phyloP scores from a whole-genome alignment of 2,888 invertebrate species.

The Aleiodes alternator region DNA sequence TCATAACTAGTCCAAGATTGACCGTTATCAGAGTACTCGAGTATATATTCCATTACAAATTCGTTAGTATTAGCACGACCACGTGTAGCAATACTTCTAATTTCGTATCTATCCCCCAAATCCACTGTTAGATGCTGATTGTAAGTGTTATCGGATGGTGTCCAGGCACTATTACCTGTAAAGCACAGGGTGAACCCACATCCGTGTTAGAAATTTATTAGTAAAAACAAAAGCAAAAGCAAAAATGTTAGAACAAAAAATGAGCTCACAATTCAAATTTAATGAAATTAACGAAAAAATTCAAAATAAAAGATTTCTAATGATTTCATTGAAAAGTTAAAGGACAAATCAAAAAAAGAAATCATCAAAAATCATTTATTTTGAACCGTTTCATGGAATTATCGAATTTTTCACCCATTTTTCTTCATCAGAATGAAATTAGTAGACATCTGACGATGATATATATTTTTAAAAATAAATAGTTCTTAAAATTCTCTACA shows the following conservation, averaged over 20 bases:
- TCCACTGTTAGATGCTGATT: constrained; percentile 92
- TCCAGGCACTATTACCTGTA: constrained; percentile 88
- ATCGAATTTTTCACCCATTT: too few relatives aligned
- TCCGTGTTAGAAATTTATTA: constrained; percentile 53
- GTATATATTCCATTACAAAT: constrained; percentile 92
- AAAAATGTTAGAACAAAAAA: neutral
- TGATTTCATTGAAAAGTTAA: too few relatives aligned
- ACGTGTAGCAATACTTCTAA: constrained; percentile 89
- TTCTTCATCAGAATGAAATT: too few relatives aligned
- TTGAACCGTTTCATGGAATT: too few relatives aligned
- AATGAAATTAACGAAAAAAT: neutral
- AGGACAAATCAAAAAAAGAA: too few relatives aligned
- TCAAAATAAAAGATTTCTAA: too few relatives aligned
- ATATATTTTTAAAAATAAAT: too few relatives aligned
- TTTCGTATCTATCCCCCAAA: constrained; percentile 84
- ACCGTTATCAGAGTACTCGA: constrained; percentile 94
- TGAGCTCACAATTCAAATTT: too few relatives aligned
- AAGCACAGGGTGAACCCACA: constrained; percentile 67
- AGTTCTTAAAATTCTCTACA: too few relatives aligned
- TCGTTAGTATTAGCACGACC: constrained; percentile 87
- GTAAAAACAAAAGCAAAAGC: constrained; percentile 42
- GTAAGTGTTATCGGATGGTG: constrained; percentile 89
- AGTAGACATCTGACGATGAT: too few relatives aligned
- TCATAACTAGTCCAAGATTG: constrained; percentile 91
- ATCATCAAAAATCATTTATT: too few relatives aligned